Evolutionary conservation across 2,113 vertebrate species (phyloP), one percentile per base, ranked within the genome.

Genomic region (Corythornis vintsioides): DNA sequence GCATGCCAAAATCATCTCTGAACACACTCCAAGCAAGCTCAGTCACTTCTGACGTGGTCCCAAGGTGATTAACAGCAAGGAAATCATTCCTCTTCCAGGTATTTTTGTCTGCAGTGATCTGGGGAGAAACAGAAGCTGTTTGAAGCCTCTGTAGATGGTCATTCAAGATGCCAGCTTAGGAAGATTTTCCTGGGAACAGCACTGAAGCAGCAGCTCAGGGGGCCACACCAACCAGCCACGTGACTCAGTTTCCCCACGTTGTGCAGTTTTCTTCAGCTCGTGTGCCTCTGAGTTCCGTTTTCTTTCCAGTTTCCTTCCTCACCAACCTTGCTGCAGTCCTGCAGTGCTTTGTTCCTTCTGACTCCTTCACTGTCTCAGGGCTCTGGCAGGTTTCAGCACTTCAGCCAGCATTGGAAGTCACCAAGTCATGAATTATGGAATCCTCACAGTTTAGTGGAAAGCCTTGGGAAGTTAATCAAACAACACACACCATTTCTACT

Each of bases 251-350:
- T 79, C 28, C 11, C 45, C 42, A 13, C 21, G 42, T 82, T 94
- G 88, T 78, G 42, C 65, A 45, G 45, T 56, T 83, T 61, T 73
- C 22, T 78, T 88, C 48, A 57, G 61, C 69, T 75, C 60, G 29
- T 29, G n/a, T 90, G 48, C 40, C 19, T 90, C 86, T 43, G 29
- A 88, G 81, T 95, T 88, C 69, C 48, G 35, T 93, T 88, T 88
- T 88, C 69, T 83, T 16, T 57, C 64, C 35, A 38, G 38, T 33
- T 72, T 53, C 72, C 67, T 84, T 56, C 35, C 65, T 28, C 57
- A 52, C 16, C 48, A 71, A 52, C 42, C 60, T 45, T 40, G 5
- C 57, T 86, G 77, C n/a, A 61, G 5, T n/a, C 42, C 9, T 26
- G 43, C 38, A 48, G 22, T 38, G 17, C 24, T n/a, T 80, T 10